These are phyloP conservation scores for Poeciliopsis occidentalis DNA, from an alignment of 2,113 vertebrate species.

Conservation along the genomic window DNA sequence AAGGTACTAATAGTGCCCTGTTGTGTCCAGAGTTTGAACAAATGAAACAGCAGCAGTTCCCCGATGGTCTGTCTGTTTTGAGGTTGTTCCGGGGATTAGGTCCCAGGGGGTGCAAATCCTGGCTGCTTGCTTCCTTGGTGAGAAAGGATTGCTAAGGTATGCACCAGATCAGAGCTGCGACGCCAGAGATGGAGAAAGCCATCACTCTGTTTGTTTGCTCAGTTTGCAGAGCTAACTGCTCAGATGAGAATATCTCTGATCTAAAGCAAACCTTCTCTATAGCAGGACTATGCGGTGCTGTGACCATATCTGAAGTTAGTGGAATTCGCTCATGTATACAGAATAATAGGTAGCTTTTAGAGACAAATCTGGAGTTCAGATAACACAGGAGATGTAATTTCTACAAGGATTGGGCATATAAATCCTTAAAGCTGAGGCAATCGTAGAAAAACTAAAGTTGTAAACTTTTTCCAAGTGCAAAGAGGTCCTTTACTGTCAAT, in stretches of 20 bases:
- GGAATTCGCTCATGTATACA: slow-evolving; percentile 27
- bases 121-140: slow-evolving; percentile 74
- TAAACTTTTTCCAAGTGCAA: slow-evolving; percentile 58
- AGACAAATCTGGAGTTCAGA: slow-evolving; percentile 49
- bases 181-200: slow-evolving; percentile 60
- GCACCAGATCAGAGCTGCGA: slow-evolving; percentile 75
- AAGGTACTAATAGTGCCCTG: neutral
- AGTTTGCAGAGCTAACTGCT: slow-evolving; percentile 34
- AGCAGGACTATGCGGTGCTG: slow-evolving; percentile 27
- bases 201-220: slow-evolving; percentile 21
- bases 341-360: slow-evolving; percentile 18
- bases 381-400: slow-evolving; percentile 23
- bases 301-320: slow-evolving; percentile 61
- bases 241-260: slow-evolving; percentile 58
- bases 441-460: slow-evolving; percentile 14
- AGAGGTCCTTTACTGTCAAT: slow-evolving; percentile 60
- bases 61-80: slow-evolving; percentile 73
- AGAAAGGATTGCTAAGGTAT: slow-evolving; percentile 81
- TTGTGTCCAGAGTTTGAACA: slow-evolving; percentile 19
- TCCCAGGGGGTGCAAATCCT: slow-evolving; percentile 78
- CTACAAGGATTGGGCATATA: slow-evolving; percentile 22
- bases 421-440: slow-evolving; percentile 17
- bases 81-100: slow-evolving; percentile 79
- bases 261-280: slow-evolving; percentile 58
- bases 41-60: slow-evolving; percentile 66